Base-by-base conservation (phyloP, 1,140 invertebrate species). In the Neodiprion fabricii region DNA sequence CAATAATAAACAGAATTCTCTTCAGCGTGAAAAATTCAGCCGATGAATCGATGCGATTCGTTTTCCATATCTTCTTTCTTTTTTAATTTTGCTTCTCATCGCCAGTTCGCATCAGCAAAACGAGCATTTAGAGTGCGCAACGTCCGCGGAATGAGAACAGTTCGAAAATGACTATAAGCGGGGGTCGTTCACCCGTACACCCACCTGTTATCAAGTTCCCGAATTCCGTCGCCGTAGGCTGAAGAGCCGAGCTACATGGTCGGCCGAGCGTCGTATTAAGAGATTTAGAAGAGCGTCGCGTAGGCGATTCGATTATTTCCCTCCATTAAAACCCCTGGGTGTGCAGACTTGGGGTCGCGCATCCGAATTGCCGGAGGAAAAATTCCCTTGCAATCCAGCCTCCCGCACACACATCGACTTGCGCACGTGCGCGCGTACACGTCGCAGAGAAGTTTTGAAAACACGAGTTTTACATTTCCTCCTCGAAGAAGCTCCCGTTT, bases 401-500 rank as follows among this genome's bases (percentile, higher is more conserved):
- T 40, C 28, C 28, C 5, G 28, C 28, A 40, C 5, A 40, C 28
- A 40, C 28, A 40, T 40, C 28, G 2, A 40, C 28, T 3, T 40
- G 5, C 28, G 4, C 5, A 40, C 28, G 0, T 40, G 5, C 28
- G 5, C 28, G 17, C 17, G 17, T 40, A 40, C 28, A 40, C 28
- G 0, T 40, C 28, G 28, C 5, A 40, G 28, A 40, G 28, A 40
- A 40, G 28, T 40, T 40, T 40, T 5, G 28, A 40, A 83, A 81
- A 87, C 84, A 86, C 81, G 85, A 81, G 83, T 87, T 87, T 85
- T 85, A 87, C 85, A 86, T 87, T 87, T 86, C 80, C 80, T 72
- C 70, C 61, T 65, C 72, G 23, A 12, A 17, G 21, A 75, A 21
- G 48, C n/a, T 7, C 12, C 70, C 70, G n/a, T 50, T 49, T 48